Evolutionary conservation across 2,797 vertebrate genomes (phyloP).

Genomic region (Anas flavirostris): DNA sequence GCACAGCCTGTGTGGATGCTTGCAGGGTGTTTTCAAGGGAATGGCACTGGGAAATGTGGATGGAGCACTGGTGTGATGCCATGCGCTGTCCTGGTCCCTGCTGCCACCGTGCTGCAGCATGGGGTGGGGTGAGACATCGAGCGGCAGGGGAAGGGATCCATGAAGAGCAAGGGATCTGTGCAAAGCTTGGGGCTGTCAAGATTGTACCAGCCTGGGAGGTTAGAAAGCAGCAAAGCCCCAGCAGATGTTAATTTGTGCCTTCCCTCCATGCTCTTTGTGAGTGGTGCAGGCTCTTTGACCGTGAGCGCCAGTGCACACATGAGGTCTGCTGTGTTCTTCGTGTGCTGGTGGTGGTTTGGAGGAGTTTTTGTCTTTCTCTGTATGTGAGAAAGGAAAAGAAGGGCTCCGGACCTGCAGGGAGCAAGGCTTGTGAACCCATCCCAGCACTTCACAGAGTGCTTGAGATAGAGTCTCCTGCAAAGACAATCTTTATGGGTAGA

Average conservation of each 20-base stretch:
- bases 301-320: fast-evolving
- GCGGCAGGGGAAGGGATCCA: not conserved
- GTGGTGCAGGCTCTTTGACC: not conserved
- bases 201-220: not conserved
- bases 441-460: not conserved
- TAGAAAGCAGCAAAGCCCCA: not conserved
- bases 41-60: not conserved
- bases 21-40: not conserved
- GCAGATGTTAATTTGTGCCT: not conserved
- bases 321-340: not conserved
- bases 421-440: not conserved
- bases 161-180: not conserved
- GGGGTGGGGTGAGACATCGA: not conserved
- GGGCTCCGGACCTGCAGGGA: fast-evolving
- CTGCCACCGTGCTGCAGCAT: not conserved
- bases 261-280: fast-evolving
- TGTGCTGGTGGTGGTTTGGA: not conserved
- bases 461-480: not conserved
- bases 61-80: not conserved
- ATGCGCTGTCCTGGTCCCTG: too few species aligned
- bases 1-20: not conserved
- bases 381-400: not conserved
- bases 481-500: not conserved
- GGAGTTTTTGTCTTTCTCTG: not conserved
- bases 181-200: not conserved